Evolutionary conservation across 1,140 invertebrate species (phyloP), one percentile per base, ranked within the genome.

Genomic region (Lepidostoma basale): DNA sequence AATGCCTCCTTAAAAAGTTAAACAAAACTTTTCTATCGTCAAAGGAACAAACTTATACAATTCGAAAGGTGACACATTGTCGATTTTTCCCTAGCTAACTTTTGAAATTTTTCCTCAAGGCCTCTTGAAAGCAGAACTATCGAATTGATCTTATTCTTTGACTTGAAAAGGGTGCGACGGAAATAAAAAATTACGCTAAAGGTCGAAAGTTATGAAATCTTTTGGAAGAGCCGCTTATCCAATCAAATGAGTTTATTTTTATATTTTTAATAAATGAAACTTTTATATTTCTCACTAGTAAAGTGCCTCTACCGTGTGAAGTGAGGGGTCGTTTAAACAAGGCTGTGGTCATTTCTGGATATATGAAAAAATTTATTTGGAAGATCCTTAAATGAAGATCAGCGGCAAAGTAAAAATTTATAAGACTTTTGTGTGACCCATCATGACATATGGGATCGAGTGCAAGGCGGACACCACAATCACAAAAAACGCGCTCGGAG

Each of bases 21-120:
- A 49, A 49, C 22, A 49, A 18, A 49, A 49, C 45, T 49, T 49
- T 49, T 23, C 45, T 26, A 49, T 49, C 22, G 45, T 12, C 45
- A 23, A 49, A 47, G 12, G 22, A 9, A 49, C 45, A 25, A 49
- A 49, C 45, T 49, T 49, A 49, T 49, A 49, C 22, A 49, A 49
- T 49, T 49, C 25, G 45, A 49, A 49, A 25, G 45, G 45, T 49
- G 20, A 23, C 45, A 12, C 4, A 1, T 18, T 22, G 45, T 23
- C 22, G 45, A 49, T 49, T 49, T 49, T 49, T 49, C 22, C 45
- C 3, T 12, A 23, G 6, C 2, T 23, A 23, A 22, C 22, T 8
- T 49, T 49, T 12, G n/a, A 12, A 49, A 22, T 49, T 49, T 49
- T 23, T 49, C 10, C 25, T 49, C 3, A 9, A 23, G 45, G 18